phyloP scores from a whole-genome alignment of 1,140 invertebrate species.

The Carposina sasakii region DNA sequence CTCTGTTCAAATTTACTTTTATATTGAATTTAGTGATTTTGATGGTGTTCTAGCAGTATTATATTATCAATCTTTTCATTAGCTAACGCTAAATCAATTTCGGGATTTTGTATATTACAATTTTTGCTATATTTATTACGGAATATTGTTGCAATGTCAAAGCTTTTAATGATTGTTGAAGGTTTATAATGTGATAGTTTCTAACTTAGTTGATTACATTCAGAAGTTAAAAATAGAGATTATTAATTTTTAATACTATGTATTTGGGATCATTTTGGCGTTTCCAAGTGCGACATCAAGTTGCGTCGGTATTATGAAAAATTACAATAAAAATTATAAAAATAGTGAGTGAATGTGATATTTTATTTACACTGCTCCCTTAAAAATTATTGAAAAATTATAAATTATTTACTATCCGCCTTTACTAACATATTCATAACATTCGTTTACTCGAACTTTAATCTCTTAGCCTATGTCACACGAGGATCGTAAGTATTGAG shows the following conservation, averaged over 20 bases:
- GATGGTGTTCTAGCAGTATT: conserved; percentile 34
- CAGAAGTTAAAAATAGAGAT: conserved; percentile 30
- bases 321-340: conserved; percentile 71
- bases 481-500: no score
- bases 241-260: no score
- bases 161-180: conserved; percentile 62
- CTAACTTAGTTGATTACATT: conserved; percentile 38
- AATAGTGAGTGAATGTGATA: conserved; percentile 56
- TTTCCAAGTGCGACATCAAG: conserved; percentile 26
- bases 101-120: conserved; percentile 4
- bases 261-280: no score
- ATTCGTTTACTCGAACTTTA: no score
- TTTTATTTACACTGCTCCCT: conserved; percentile 17
- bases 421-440: no score
- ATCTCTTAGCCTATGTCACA: no score
- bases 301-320: conserved; percentile 63
- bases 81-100: conserved; percentile 2
- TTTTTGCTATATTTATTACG: conserved; percentile 17
- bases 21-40: conserved; percentile 20
- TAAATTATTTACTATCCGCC: no score
- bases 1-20: conserved; percentile 36
- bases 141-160: conserved; percentile 45
- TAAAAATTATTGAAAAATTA: no score
- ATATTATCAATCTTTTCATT: conserved; percentile 17
- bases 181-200: conserved; percentile 47